Evolutionary conservation across 1,140 invertebrate genomes (phyloP).

Genomic region (Zaprionus africanus): DNA sequence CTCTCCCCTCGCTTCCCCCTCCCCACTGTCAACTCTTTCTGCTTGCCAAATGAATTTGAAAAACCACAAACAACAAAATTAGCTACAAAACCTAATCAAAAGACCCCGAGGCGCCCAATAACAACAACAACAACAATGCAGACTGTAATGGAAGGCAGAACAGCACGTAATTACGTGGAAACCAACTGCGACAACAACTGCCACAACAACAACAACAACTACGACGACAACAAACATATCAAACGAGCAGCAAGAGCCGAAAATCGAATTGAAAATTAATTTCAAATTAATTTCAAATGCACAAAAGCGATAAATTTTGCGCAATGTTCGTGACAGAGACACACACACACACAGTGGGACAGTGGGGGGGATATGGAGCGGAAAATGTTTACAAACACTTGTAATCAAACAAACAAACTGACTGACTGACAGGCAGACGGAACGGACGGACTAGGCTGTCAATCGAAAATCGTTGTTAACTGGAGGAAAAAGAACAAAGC

Average conservation of each 20-base stretch:
- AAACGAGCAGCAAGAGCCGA: conserved; percentile 30
- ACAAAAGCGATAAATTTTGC: conserved; percentile 74
- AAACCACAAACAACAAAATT: conserved; percentile 74
- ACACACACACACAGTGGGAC: conserved; percentile 13
- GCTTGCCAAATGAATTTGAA: conserved; percentile 50
- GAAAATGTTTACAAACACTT: conserved; percentile 49
- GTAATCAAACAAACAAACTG: conserved; percentile 53
- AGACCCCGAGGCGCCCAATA: conserved; percentile 65
- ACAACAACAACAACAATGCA: conserved; percentile 11
- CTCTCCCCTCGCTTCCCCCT: background rate
- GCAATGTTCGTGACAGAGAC: conserved; percentile 67
- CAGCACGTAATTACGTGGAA: conserved; percentile 58
- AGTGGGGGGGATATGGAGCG: background rate
- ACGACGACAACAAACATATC: conserved; percentile 20
- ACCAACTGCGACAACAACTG: conserved; percentile 20
- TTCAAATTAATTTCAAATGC: conserved; percentile 78
- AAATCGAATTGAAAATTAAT: conserved; percentile 80
- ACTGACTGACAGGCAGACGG: conserved; percentile 3
- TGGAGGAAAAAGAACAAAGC: background rate
- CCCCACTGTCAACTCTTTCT: conserved; percentile 17
- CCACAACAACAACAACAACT: conserved; percentile 8
- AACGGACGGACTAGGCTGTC: conserved; percentile 37
- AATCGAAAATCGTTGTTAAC: conserved; percentile 41
- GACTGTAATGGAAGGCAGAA: conserved; percentile 23
- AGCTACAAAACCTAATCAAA: conserved; percentile 77